Base-by-base conservation (phyloP, 2,113 vertebrate genomes). In the Takifugu bimaculatus region DNA sequence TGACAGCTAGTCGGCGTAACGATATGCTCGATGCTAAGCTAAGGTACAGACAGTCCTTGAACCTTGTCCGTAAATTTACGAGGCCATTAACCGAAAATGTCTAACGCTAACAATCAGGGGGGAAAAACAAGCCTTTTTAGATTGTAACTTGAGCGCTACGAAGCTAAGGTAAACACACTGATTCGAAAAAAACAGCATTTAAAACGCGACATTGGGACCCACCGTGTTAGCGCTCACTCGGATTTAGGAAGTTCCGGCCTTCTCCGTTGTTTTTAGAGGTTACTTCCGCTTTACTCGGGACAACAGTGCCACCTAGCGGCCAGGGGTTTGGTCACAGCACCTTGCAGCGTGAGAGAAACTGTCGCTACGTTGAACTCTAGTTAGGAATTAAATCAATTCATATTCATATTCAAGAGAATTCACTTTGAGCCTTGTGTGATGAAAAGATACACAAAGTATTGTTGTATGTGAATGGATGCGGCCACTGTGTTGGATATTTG, bases 191-290 rank as follows among this genome's bases (percentile, higher is more conserved):
- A 14, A n/a, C n/a, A 14, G 12, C 0, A 2, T 28, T 26, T 26
- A 1, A 44, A 5, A 1, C 0, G 5, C 85, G 82, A 88, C 80
- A 83, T 87, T 87, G 77, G 72, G 0, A 6, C 81, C 81, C 61
- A 89, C 87, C 44, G 63, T 63, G 7, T 28, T 45, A 13, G 4
- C 62, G 4, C 20, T 44, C 47, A 12, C 26, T 20, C 2, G 35
- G 29, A 44, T 63, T 58, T 44, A 11, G 20, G 1, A 3, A 13
- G 3, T 49, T 56, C 67, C 63, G 27, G 49, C 70, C 54, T 53
- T 3, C 63, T 58, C 32, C 56, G n/a, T 13, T 14, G 27, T 35
- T 35, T 12, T 3, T 0, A 20, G 11, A 13, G 26, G 2, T 26
- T 4, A 26, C 1, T 27, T 51, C 26, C 6, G 20, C 10, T 15